Base-by-base conservation (phyloP, 2,797 vertebrate species). In the Cirrhinus molitorella region DNA sequence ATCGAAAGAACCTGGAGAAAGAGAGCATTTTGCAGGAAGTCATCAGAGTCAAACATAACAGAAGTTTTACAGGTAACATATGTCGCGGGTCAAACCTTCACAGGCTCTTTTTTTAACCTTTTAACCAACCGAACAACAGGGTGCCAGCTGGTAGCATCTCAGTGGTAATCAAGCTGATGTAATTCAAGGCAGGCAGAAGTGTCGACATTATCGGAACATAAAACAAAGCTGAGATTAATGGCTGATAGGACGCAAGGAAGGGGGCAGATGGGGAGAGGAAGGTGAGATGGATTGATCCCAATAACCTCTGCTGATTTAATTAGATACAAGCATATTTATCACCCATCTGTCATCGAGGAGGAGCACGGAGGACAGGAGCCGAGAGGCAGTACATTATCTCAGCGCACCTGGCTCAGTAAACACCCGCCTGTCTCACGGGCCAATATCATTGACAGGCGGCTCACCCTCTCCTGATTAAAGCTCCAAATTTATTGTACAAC, bases 251-350 rank as follows among this genome's bases (percentile, higher is more conserved):
- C 31, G 19, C 71, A 25, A 65, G 40, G 57, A 65, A 3, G 43
- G 23, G 34, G 11, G 37, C 34, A 57, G 28, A 37, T 16, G 13
- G 61, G 80, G 57, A 83, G 49, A 74, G 49, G 61, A 43, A 73
- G 45, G 80, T 82, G 68, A 82, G 55, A 82, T 82, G 57, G 80
- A 82, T 74, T 74, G 80, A 82, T 82, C 80, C 31, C 80, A 63
- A 72, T 72, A 81, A 81, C 70, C 28, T 80, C 83, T 85, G 49
- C 65, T 74, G 85, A 87, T 77, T 83, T 79, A 86, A 87, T 89
- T 79, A 84, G 79, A 86, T 75, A 82, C 84, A 73, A 28, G 76
- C 75, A 59, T 70, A 83, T 87, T 84, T 73, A 81, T 88, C 81
- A 82, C 51, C 65, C 28, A 55, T 79, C 74, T 80, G 74, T 82